These are phyloP conservation scores for Pipistrellus pipistrellus DNA, from an alignment of 2,797 vertebrate genomes.

Conservation along the genomic window DNA sequence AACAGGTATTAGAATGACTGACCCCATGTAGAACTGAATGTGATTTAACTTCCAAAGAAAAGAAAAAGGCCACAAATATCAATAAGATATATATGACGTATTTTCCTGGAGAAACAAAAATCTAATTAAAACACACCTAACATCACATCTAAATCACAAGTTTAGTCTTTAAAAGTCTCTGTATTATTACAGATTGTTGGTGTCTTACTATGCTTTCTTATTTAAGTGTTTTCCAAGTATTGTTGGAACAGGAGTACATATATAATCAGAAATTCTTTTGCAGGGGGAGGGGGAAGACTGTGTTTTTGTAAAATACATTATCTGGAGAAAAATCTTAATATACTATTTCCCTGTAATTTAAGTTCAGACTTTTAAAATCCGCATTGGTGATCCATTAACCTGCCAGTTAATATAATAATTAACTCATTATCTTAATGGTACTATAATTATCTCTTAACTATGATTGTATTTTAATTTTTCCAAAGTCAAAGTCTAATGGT, in stretches of 20 bases:
- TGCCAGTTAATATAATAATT: conserved; percentile 82
- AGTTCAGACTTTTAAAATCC: conserved; percentile 59
- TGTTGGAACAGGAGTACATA: not conserved
- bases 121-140: not conserved
- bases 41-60: not conserved
- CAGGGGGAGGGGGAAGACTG: too few relatives aligned
- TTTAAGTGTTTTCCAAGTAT: not conserved
- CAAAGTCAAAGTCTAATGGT: conserved; percentile 65
- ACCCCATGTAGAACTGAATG: not conserved
- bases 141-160: not conserved
- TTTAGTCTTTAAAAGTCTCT: not conserved
- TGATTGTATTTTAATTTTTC: conserved; percentile 78
- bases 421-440: conserved; percentile 79
- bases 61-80: not conserved
- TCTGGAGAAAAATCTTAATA: conserved; percentile 16
- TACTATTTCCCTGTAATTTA: conserved; percentile 68
- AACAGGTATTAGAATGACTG: not conserved
- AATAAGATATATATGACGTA: not conserved
- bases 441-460: conserved; percentile 76
- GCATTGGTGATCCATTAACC: conserved; percentile 76
- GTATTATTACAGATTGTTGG: not conserved
- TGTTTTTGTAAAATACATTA: conserved; percentile 11
- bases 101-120: conserved; percentile 26
- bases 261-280: conserved; percentile 14
- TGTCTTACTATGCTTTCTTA: not conserved